A percentile compares a stretch with the other conserved stretches of the same genome.
These are phyloP conservation scores for Norana najaformis DNA, from an alignment of 2,888 invertebrate species.

Conservation along the genomic window DNA sequence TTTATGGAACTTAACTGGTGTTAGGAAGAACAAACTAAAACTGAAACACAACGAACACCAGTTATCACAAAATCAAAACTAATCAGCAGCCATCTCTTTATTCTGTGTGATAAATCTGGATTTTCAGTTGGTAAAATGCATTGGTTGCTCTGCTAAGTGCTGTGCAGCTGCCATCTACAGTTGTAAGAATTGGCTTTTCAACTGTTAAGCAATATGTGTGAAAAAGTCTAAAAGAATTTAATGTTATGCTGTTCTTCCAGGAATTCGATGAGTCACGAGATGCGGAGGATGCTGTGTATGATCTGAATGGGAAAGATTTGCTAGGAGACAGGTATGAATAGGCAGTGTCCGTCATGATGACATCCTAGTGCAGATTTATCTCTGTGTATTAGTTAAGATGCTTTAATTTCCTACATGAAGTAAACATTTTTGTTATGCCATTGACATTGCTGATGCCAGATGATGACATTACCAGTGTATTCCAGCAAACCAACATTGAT, in stretches of 20 bases:
- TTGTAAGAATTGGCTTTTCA: not conserved
- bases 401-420: not conserved
- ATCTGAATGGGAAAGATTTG: conserved; percentile 93
- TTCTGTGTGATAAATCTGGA: no score
- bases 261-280: conserved; percentile 96
- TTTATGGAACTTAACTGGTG: no score
- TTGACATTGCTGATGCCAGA: not conserved
- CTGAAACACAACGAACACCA: no score
- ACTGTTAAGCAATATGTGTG: not conserved
- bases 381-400: not conserved
- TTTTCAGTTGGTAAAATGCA: no score
- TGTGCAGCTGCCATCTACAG: not conserved
- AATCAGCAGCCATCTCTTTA: no score
- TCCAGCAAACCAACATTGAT: not conserved
- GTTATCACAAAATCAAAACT: no score
- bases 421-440: not conserved
- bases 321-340: conserved; percentile 80
- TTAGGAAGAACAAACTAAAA: not conserved
- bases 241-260: conserved; percentile 58
- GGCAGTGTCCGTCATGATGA: not conserved
- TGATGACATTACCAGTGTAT: not conserved
- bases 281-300: conserved; percentile 97
- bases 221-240: not conserved
- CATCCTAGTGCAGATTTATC: not conserved
- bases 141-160: not conserved